Evolutionary conservation across 2,113 vertebrate species (phyloP), one percentile per base, ranked within the genome.

Genomic region (Cyanoramphus novaezelandiae): DNA sequence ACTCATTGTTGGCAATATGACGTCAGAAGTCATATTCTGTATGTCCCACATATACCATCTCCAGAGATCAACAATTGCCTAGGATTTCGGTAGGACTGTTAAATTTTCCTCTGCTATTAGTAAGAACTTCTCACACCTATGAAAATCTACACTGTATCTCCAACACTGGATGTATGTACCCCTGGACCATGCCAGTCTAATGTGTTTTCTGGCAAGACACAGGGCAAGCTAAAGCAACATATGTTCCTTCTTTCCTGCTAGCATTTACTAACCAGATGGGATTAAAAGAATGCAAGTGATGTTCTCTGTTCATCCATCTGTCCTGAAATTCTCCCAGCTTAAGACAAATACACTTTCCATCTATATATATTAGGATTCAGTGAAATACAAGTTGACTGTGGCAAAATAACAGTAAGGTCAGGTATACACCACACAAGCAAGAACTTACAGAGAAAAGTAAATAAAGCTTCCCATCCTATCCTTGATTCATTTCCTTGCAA

Each of bases 181-280:
- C n/a, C 43, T 65, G 35, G 28, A 79, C n/a, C 37, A 19, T 0
- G 5, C 14, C 57, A 75, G 21, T 37, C 60, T 69, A 60, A 46
- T 67, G 41, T 69, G 29, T 72, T 92, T 88, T 43, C 88, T 86
- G 77, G 72, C 69, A 90, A 86, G 62, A 69, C 10, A 41, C 21
- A 41, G n/a, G 80, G 65, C n/a, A 60, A 78, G 49, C 55, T 60
- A 95, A 94, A 88, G 76, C 55, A 94, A 78, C 90, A 72, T 81
- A 90, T 46, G 82, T 31, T 93, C 44, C 33, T 94, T 50, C 57
- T 85, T 50, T 67, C 65, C 65, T 95, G 29, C 49, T 82, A 53
- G 44, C 44, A 50, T 82, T 78, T 92, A 59, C 72, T 85, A 92
- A 82, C 55, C 95, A 97, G 94, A 84, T 94, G 90, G 88, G 31